These are phyloP conservation scores for Ophioderma brevispina DNA, from an alignment of 35 echinoderm and acorn worm genomes.

Conservation along the genomic window DNA sequence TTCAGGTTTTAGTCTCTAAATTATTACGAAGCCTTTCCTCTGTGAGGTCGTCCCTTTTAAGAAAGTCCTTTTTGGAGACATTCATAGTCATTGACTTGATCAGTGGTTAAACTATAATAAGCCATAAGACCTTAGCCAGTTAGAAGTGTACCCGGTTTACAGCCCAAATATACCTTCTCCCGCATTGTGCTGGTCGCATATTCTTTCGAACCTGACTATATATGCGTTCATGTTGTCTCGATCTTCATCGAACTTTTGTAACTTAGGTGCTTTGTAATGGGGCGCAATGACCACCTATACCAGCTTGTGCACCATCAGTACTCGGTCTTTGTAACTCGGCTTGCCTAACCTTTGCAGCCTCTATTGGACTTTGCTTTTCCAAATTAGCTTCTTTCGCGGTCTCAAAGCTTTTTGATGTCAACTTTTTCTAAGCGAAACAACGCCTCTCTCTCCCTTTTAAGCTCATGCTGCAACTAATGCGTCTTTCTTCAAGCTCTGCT, in stretches of 20 bases:
- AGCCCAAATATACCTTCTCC: not conserved
- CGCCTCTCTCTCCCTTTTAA: not conserved
- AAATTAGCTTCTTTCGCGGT: not conserved
- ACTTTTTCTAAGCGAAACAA: not conserved
- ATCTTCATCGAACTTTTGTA: not conserved
- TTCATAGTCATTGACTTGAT: not conserved
- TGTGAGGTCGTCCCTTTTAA: no score
- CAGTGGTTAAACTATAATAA: not conserved
- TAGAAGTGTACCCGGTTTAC: not conserved
- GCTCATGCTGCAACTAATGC: not conserved
- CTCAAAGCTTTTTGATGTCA: not conserved
- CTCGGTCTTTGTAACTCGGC: not conserved
- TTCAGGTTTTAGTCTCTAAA: no score
- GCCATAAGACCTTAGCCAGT: not conserved
- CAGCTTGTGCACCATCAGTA: not conserved
- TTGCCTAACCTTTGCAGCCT: not conserved
- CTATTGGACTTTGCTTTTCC: not conserved
- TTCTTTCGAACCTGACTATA: not conserved
- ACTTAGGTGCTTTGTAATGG: not conserved
- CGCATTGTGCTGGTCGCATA: not conserved
- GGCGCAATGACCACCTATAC: not conserved
- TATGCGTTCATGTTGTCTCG: not conserved
- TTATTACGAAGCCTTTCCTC: no score
- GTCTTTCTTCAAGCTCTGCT: not conserved
- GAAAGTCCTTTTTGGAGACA: not conserved